Evolutionary conservation across 2,113 vertebrate genomes (phyloP), one percentile per base, ranked within the genome.

Genomic region (Cairina moschata): DNA sequence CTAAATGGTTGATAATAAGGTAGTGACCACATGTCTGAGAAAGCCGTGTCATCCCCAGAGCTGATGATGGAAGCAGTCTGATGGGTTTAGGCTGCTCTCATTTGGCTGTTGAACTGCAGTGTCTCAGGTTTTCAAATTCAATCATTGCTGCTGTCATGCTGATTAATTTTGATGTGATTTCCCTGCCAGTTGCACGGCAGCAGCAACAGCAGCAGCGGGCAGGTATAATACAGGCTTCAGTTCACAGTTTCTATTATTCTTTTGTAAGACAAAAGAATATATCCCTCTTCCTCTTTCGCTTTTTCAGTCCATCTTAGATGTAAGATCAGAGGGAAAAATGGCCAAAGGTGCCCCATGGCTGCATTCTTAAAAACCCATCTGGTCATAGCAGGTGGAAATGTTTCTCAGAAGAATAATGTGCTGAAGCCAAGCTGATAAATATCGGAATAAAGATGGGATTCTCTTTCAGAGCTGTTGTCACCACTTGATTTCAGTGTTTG

Each of bases 121-220:
- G 94, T 86, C 95, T 80, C 15, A 88, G 66, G 90, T 69, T 88
- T 93, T 97, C 96, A 74, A 9, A 84, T 83, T 93, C 93, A 95
- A 86, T 95, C 90, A 77, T 17, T 59, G 76, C 65, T 92, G 75
- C 93, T 95, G 95, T 81, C 88, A 72, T 2, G 1, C 3, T 90
- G 95, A 95, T 96, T 80, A 31, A 72, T 85, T 73, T 48, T 82
- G 81, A 92, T 93, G 83, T 42, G 6, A 40, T 86, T 95, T 90
- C 46, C 79, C 82, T 81, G 44, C 67, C 91, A 31, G 74, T 36
- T 63, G 62, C 36, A 28, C 26, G 58, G 67, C 83, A 83, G 92
- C 75, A 78, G 25, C 81, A 54, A 36, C 60, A 48, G 36, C 44
- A 76, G 86, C 90, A 82, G 40, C 6, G 60, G 60, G 84, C 76